These are phyloP conservation scores for Astyanax mexicanus DNA, from an alignment of 2,797 vertebrate genomes.

Conservation along the genomic window DNA sequence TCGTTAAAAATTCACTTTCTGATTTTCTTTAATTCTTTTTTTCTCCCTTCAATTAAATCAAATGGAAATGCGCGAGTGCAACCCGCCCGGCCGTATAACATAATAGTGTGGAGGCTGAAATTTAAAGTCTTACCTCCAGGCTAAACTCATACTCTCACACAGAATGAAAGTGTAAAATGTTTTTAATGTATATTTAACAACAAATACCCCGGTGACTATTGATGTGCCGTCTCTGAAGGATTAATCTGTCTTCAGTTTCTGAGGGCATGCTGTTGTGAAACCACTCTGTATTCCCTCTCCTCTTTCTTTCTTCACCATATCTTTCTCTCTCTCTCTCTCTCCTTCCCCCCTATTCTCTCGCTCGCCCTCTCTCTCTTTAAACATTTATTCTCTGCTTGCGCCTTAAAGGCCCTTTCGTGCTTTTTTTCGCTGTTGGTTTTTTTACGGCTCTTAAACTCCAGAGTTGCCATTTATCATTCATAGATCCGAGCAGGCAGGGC, in stretches of 20 bases:
- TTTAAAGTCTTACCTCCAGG: slow-evolving; percentile 95
- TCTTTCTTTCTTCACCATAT: slow-evolving; percentile 74
- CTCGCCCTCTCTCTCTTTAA: slow-evolving; percentile 78
- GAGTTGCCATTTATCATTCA: slow-evolving; percentile 82
- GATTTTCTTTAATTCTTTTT: slow-evolving; percentile 72
- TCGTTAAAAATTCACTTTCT: slow-evolving; percentile 74
- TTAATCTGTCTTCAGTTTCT: slow-evolving; percentile 82
- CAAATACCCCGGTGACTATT: slow-evolving; percentile 94
- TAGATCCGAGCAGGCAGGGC: slow-evolving; percentile 72
- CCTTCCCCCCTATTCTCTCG: slow-evolving; percentile 51
- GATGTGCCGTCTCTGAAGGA: slow-evolving; percentile 92
- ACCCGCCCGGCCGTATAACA: slow-evolving; percentile 82
- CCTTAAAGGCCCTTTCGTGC: slow-evolving; percentile 79
- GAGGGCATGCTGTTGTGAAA: slow-evolving; percentile 84
- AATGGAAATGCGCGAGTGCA: slow-evolving; percentile 80
- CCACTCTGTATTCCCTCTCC: slow-evolving; percentile 80
- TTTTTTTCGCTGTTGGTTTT: slow-evolving; percentile 81
- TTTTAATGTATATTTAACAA: slow-evolving; percentile 99
- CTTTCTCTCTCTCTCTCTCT: slow-evolving; percentile 48
- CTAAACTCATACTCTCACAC: slow-evolving; percentile 89
- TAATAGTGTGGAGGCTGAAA: slow-evolving; percentile 85
- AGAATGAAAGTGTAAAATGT: slow-evolving; percentile 98
- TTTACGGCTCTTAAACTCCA: slow-evolving; percentile 77
- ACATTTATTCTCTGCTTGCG: slow-evolving; percentile 82
- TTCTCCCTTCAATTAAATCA: slow-evolving; percentile 71